These are phyloP conservation scores for Napeogenes inachia DNA, from an alignment of 2,888 invertebrate genomes.

Conservation along the genomic window DNA sequence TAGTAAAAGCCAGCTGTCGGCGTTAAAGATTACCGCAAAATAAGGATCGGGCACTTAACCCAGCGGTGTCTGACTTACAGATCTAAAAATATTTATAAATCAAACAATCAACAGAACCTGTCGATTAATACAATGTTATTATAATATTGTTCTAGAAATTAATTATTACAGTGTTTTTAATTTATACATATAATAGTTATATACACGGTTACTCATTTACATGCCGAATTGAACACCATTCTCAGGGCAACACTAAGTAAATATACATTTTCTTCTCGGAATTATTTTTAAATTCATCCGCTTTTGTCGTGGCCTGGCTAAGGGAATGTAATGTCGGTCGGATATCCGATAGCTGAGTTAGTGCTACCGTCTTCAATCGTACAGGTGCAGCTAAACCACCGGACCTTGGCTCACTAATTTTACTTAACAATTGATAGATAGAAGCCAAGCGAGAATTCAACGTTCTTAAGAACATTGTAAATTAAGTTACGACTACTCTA, in stretches of 20 bases:
- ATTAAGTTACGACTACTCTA: background rate
- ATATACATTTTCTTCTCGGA: no score
- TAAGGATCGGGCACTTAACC: slow-evolving; percentile 19
- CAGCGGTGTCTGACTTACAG: slow-evolving; percentile 9
- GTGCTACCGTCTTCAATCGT: slow-evolving; percentile 25
- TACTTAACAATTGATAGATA: slow-evolving; percentile 17
- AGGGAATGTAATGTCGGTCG: slow-evolving; percentile 8
- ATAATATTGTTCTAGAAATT: no score
- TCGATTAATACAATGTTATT: no score
- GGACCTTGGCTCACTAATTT: slow-evolving; percentile 29
- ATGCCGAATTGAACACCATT: no score
- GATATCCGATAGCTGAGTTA: slow-evolving; percentile 32
- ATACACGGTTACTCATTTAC: no score
- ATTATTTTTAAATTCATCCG: no score
- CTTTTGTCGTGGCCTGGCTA: slow-evolving; percentile 21
- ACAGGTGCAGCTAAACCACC: slow-evolving; percentile 29
- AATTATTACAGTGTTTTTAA: no score
- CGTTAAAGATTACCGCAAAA: slow-evolving; percentile 22
- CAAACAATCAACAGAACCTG: no score
- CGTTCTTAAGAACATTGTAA: background rate
- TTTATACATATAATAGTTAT: no score
- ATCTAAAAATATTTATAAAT: background rate
- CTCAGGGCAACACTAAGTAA: no score
- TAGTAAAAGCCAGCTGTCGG: slow-evolving; percentile 29
- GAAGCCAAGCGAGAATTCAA: background rate